A percentile compares a stretch with the other conserved stretches of the same genome.
These are phyloP conservation scores for Aspidiotus destructor DNA, from an alignment of 2,888 invertebrate species.

Conservation along the genomic window DNA sequence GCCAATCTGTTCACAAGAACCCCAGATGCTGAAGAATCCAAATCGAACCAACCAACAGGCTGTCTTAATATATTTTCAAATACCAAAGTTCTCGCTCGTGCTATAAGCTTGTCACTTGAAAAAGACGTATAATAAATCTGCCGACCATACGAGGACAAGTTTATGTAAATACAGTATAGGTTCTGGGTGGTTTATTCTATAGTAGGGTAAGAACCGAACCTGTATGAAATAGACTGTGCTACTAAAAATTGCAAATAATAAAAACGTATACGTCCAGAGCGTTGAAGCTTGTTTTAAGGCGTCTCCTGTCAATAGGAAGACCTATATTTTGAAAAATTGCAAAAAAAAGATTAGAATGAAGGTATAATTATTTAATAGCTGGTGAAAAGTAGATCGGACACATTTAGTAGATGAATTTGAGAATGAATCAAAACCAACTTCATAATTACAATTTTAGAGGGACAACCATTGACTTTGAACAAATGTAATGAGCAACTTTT, in stretches of 20 bases:
- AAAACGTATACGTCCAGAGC: constrained; percentile 42
- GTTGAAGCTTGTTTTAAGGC: constrained; percentile 13
- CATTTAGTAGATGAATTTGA: no score
- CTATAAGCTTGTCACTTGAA: constrained; percentile 40
- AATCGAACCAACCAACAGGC: constrained; percentile 44
- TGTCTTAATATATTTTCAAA: constrained; percentile 43
- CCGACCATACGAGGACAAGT: no score
- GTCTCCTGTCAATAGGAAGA: constrained; percentile 28
- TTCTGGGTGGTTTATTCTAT: no score
- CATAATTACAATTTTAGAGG: no score
- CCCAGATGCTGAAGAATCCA: constrained; percentile 41
- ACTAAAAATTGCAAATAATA: constrained; percentile 43
- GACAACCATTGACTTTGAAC: no score
- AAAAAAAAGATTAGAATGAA: no score
- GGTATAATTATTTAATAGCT: no score
- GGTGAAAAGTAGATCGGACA: no score
- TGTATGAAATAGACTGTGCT: constrained; percentile 43
- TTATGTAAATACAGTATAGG: no score
- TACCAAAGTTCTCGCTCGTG: constrained; percentile 41
- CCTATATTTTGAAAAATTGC: constrained; percentile 20
- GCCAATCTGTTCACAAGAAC: constrained; percentile 43
- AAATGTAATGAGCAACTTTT: no score
- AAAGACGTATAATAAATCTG: constrained; percentile 37
- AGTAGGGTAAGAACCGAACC: constrained; percentile 37
- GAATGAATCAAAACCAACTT: no score